Evolutionary conservation across 2,113 vertebrate genomes (phyloP).

Genomic region (Coturnix japonica): DNA sequence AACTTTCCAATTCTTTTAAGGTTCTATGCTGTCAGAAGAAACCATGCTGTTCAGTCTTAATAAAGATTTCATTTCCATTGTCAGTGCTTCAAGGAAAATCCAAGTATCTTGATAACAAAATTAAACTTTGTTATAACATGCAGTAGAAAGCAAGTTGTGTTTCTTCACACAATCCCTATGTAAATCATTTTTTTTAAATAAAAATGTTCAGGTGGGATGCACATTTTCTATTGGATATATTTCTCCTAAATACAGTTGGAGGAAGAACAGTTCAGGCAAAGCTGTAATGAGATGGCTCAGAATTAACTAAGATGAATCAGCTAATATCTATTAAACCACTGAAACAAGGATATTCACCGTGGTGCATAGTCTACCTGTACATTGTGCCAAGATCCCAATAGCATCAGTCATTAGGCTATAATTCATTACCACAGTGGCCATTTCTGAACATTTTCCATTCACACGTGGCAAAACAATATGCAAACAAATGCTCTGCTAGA

Average conservation of each 20-base stretch:
- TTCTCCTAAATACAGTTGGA: not conserved
- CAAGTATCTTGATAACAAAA: not conserved
- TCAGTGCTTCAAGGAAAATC: not conserved
- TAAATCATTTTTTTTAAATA: not conserved
- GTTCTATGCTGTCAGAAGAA: not conserved
- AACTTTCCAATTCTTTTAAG: slow-evolving; percentile 51
- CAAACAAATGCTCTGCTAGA: not conserved
- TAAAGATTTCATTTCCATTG: not conserved
- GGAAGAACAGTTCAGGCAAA: not conserved
- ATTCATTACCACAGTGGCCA: not conserved
- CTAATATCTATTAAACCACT: not conserved
- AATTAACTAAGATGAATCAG: not conserved
- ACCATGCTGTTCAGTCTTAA: not conserved
- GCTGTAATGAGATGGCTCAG: not conserved
- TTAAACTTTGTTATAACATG: not conserved
- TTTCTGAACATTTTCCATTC: not conserved
- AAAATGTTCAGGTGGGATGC: not conserved
- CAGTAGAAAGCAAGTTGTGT: not conserved
- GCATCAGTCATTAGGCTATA: not conserved
- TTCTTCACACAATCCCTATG: not conserved
- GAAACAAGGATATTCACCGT: not conserved
- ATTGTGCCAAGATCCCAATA: not conserved
- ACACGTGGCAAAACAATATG: not conserved
- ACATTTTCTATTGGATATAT: not conserved
- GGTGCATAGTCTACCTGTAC: not conserved